Conservation (phyloP, 2,113 vertebrate genomes). For the Oceanites oceanicus region DNA sequence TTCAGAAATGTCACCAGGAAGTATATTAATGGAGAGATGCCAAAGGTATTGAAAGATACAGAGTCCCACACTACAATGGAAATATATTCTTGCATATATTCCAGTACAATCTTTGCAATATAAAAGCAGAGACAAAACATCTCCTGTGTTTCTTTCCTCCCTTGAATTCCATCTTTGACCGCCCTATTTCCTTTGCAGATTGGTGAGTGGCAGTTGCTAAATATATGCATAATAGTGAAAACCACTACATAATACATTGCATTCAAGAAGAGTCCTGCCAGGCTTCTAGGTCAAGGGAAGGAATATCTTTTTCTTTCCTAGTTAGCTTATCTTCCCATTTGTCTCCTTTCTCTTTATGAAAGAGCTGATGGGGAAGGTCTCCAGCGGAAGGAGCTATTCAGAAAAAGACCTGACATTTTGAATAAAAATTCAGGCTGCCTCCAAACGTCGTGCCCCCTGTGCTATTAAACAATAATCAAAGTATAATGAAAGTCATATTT, state of each 20-base stretch:
- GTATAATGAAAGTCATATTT: not conserved
- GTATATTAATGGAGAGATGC: not conserved
- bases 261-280: constrained; percentile 33
- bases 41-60: not conserved
- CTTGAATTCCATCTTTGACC: constrained; percentile 2
- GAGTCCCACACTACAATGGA: not conserved
- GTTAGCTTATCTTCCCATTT: constrained; percentile 31
- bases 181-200: not conserved
- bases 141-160: not conserved
- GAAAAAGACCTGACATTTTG: not conserved
- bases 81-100: not conserved
- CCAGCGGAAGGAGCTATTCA: constrained; percentile 37
- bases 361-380: constrained; percentile 44
- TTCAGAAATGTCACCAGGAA: not conserved
- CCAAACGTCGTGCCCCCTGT: accelerated
- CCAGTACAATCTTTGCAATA: not conserved
- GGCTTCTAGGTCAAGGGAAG: constrained; percentile 65
- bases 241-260: constrained; percentile 25
- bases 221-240: constrained; percentile 61
- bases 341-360: constrained; percentile 16
- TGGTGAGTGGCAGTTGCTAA: constrained; percentile 12
- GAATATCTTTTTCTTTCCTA: constrained; percentile 28
- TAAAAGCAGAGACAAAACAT: constrained; percentile 21
- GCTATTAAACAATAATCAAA: not conserved
- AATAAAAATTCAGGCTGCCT: constrained; percentile 24